These are phyloP conservation scores for Amphiprion ocellaris DNA, from an alignment of 2,113 vertebrate species.

Conservation along the genomic window DNA sequence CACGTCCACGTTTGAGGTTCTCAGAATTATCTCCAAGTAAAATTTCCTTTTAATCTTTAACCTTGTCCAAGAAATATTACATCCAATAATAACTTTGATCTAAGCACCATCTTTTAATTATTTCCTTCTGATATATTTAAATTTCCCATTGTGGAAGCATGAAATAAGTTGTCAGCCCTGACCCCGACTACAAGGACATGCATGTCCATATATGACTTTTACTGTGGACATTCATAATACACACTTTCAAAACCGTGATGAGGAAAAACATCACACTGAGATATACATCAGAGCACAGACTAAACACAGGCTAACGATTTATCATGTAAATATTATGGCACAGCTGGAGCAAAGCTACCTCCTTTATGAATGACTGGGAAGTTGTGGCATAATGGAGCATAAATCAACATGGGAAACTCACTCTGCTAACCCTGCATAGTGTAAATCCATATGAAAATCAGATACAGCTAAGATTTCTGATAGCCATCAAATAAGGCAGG, in stretches of 20 bases:
- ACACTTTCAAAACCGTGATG: slow-evolving; percentile 25
- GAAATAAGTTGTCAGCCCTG: slow-evolving; percentile 13
- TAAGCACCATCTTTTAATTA: slow-evolving; percentile 36
- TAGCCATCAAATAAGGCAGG: slow-evolving; percentile 68
- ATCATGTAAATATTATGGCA: slow-evolving; percentile 71
- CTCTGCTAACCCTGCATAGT: slow-evolving; percentile 9
- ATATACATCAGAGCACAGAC: slow-evolving; percentile 64
- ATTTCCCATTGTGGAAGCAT: background rate
- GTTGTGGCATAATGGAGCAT: slow-evolving; percentile 38
- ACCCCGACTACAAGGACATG: slow-evolving; percentile 29
- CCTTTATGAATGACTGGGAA: slow-evolving; percentile 35
- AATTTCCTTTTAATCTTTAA: slow-evolving; percentile 42
- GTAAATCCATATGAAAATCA: slow-evolving; percentile 46
- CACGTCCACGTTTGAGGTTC: slow-evolving; percentile 20
- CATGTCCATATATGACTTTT: slow-evolving; percentile 49
- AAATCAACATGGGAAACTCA: slow-evolving; percentile 58
- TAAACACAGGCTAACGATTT: slow-evolving; percentile 71
- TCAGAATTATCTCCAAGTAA: slow-evolving; percentile 44
- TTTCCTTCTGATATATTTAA: slow-evolving; percentile 36
- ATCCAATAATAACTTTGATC: slow-evolving; percentile 42
- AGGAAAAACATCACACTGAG: slow-evolving; percentile 42
- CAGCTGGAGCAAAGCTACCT: slow-evolving; percentile 45
- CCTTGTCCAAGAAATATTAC: slow-evolving; percentile 21
- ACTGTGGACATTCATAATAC: slow-evolving; percentile 39
- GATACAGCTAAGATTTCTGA: slow-evolving; percentile 54